A percentile compares a stretch with the other conserved stretches of the same genome.
These are phyloP conservation scores for Capromys pilorides DNA, from an alignment of 2,797 vertebrate species.

Conservation along the genomic window DNA sequence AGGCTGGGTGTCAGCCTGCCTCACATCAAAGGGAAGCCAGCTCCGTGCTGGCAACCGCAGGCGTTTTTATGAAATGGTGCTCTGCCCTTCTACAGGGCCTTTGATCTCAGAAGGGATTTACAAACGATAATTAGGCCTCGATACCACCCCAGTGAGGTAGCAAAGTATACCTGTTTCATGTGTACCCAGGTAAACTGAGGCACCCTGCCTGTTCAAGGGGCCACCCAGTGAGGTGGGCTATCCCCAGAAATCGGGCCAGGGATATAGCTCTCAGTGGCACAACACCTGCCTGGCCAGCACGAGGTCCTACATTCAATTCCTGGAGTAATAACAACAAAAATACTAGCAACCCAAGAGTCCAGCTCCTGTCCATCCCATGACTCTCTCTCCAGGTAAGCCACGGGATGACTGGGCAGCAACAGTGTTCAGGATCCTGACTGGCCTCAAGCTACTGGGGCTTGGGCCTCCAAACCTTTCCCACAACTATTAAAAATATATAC, in stretches of 20 bases:
- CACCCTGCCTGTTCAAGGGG: conserved; percentile 57
- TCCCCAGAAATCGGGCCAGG: not conserved
- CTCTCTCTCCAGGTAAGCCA: not conserved
- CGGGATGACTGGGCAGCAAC: not conserved
- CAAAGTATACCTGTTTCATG: conserved; percentile 61
- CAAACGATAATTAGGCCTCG: conserved; percentile 79
- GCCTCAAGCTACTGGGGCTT: not conserved
- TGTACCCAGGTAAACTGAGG: conserved; percentile 78
- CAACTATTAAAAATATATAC: not conserved
- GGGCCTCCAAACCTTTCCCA: not conserved
- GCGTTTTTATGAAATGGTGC: conserved; percentile 77
- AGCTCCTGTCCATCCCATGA: not conserved
- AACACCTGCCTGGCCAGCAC: too few relatives aligned
- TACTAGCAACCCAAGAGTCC: not conserved
- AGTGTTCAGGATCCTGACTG: not conserved
- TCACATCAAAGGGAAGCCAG: conserved; percentile 80
- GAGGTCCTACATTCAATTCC: too few relatives aligned
- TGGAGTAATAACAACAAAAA: too few relatives aligned
- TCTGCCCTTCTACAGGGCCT: conserved; percentile 75
- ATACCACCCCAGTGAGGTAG: conserved; percentile 68
- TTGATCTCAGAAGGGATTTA: conserved; percentile 80
- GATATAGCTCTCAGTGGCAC: too few relatives aligned
- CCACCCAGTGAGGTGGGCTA: conserved; percentile 70
- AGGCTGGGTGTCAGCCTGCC: conserved; percentile 70
- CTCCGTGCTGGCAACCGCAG: conserved; percentile 71